These are phyloP conservation scores for Atrichornis clamosus DNA, from an alignment of 2,113 vertebrate species.

Conservation along the genomic window DNA sequence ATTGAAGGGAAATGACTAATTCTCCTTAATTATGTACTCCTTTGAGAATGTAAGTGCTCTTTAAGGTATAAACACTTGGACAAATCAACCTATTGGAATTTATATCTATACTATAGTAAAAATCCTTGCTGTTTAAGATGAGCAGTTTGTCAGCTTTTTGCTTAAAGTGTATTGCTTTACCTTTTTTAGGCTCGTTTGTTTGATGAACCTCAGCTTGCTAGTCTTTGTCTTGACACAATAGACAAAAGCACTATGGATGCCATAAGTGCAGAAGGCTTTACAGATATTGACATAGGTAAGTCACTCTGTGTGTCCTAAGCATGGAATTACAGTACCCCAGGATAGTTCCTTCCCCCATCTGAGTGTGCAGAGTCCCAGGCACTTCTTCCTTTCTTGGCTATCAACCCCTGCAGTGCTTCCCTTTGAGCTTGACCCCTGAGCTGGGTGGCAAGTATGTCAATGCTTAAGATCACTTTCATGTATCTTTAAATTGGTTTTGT, in stretches of 20 bases:
- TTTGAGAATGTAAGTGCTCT: background rate
- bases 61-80: background rate
- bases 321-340: background rate
- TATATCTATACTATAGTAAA: background rate
- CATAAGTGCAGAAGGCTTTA: conserved; percentile 91
- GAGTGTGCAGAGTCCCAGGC: background rate
- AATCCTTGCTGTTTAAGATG: background rate
- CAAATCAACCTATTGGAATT: background rate
- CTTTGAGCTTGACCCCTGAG: background rate
- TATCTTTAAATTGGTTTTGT: background rate
- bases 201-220: conserved; percentile 92
- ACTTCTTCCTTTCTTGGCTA: background rate
- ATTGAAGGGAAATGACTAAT: background rate
- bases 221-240: conserved; percentile 91
- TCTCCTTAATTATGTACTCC: background rate
- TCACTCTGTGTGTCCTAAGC: background rate
- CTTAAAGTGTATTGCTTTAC: background rate
- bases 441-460: background rate
- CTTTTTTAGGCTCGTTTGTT: conserved; percentile 85
- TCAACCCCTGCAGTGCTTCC: background rate
- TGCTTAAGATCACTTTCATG: background rate
- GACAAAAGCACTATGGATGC: conserved; percentile 93
- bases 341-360: background rate
- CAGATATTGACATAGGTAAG: conserved; percentile 90
- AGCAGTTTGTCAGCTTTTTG: background rate